Evolutionary conservation across 2,797 vertebrate species (phyloP).

Genomic region (Tadarida brasiliensis): DNA sequence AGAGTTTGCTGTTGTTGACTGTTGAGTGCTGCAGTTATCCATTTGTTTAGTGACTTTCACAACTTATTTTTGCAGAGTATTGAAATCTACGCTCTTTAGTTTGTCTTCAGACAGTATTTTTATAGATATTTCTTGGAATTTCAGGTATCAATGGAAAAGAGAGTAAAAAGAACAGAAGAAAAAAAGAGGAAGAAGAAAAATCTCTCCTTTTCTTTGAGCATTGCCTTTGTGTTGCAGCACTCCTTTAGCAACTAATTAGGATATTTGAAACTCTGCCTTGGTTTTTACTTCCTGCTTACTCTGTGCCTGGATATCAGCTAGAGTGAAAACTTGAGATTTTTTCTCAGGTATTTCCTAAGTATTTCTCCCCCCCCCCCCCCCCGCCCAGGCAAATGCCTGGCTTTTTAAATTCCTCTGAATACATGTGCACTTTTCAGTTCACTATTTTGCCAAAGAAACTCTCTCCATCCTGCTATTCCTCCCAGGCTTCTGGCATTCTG

Average conservation of each 20-base stretch:
- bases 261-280: neutral
- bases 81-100: slow-evolving; percentile 46
- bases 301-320: neutral
- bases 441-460: neutral
- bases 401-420: neutral
- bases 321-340: neutral
- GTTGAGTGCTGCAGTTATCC: neutral
- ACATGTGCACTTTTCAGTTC: neutral
- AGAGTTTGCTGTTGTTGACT: neutral
- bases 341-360: neutral
- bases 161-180: neutral
- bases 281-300: neutral
- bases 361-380: neutral
- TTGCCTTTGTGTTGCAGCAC: neutral
- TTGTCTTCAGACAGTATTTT: neutral
- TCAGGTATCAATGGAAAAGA: neutral
- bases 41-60: neutral
- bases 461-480: neutral
- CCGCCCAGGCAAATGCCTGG: neutral
- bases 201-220: neutral
- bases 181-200: neutral
- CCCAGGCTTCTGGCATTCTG: neutral
- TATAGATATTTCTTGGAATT: neutral
- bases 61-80: neutral
- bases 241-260: neutral